These are phyloP conservation scores for Trichosurus vulpecula DNA, from an alignment of 2,797 vertebrate species.

Conservation along the genomic window DNA sequence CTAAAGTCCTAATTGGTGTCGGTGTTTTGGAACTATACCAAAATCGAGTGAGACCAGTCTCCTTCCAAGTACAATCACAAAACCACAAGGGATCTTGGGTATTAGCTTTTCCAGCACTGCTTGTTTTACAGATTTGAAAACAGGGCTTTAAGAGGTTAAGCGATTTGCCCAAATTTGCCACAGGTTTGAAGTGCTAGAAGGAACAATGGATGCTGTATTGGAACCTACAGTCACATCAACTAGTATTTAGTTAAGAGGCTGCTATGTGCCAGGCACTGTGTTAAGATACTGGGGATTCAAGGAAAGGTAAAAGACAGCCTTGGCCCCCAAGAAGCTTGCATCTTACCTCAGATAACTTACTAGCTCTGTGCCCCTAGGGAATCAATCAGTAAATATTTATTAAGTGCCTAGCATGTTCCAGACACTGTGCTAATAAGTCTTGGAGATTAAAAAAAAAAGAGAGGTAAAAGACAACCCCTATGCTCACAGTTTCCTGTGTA, in stretches of 20 bases:
- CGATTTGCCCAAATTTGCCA: background rate
- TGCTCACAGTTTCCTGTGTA: background rate
- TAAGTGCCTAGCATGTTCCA: background rate
- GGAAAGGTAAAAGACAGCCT: background rate
- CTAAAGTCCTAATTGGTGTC: background rate
- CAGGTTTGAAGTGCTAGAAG: background rate
- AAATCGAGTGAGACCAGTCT: background rate
- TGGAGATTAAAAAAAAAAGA: background rate
- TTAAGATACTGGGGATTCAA: background rate
- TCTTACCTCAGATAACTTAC: background rate
- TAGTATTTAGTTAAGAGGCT: background rate
- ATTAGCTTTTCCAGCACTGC: background rate
- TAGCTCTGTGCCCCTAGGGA: background rate
- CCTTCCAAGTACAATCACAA: background rate
- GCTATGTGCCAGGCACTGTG: background rate
- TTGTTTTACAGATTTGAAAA: background rate
- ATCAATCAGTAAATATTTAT: background rate
- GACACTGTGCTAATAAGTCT: background rate
- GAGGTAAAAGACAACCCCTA: background rate
- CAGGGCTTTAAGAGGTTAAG: background rate
- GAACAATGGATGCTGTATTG: background rate
- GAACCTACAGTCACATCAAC: background rate
- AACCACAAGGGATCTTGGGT: background rate
- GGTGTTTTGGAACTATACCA: background rate
- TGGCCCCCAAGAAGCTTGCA: background rate